Evolutionary conservation across 2,888 invertebrate species (phyloP).

Genomic region (Lithophane ornitopus): DNA sequence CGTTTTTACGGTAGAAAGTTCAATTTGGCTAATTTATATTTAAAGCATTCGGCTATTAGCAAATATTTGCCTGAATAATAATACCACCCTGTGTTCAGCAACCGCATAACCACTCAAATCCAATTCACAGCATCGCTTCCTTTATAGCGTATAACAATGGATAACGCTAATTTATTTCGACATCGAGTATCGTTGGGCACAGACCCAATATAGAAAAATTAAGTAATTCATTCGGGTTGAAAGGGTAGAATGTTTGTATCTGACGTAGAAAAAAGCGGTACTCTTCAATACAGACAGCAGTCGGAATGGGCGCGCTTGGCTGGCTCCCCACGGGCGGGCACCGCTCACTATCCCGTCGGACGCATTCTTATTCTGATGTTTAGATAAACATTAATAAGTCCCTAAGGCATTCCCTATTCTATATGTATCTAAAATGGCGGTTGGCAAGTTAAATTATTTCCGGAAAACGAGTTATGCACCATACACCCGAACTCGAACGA

Average conservation of each 20-base stretch:
- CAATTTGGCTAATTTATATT: conserved; percentile 50
- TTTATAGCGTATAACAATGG: conserved; percentile 77
- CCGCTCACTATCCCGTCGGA: conserved; percentile 78
- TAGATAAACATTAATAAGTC: conserved; percentile 88
- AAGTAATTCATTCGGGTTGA: conserved; percentile 89
- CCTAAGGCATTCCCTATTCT: conserved; percentile 77
- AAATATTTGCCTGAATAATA: conserved; percentile 77
- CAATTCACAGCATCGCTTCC: conserved; percentile 77
- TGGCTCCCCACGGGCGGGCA: conserved; percentile 81
- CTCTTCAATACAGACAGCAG: conserved; percentile 79
- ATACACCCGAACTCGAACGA: conserved; percentile 73
- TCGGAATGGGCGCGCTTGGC: conserved; percentile 83
- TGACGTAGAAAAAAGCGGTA: conserved; percentile 86
- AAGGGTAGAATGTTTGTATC: conserved; percentile 87
- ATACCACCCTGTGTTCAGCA: conserved; percentile 72
- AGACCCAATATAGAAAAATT: conserved; percentile 86
- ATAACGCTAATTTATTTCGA: conserved; percentile 87
- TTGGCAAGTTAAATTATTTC: conserved; percentile 87
- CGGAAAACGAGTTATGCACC: conserved; percentile 83
- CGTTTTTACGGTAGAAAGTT: conserved; percentile 48
- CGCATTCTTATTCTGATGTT: conserved; percentile 87
- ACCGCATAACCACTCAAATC: conserved; percentile 78
- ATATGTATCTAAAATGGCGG: conserved; percentile 79
- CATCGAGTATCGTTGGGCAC: conserved; percentile 81
- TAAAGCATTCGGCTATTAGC: conserved; percentile 51